Evolutionary conservation across 1,140 invertebrate genomes (phyloP).

Genomic region (Acromyrmex charruanus): DNA sequence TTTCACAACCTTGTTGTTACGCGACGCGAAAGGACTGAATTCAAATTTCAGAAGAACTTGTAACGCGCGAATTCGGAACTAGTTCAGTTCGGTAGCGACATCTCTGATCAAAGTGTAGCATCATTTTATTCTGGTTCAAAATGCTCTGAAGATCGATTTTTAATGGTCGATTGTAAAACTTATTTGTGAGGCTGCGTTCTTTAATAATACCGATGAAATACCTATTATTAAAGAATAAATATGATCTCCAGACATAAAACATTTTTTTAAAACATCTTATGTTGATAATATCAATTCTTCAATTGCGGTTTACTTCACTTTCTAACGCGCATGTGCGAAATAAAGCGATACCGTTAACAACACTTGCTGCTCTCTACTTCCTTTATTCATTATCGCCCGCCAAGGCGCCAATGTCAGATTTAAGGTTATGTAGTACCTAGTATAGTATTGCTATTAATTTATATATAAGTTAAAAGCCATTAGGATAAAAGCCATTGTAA

Average conservation of each 20-base stretch:
- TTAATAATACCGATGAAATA: too few species aligned
- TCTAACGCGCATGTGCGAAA: not conserved
- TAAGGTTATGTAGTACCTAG: slow-evolving; percentile 35
- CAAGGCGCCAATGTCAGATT: slow-evolving; percentile 22
- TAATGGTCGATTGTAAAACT: not conserved
- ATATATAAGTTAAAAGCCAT: not conserved
- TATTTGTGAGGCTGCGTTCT: too few species aligned
- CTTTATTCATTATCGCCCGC: slow-evolving; percentile 4
- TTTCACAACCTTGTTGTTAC: not conserved
- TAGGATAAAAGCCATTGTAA: not conserved
- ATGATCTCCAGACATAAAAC: too few species aligned
- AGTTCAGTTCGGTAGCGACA: not conserved
- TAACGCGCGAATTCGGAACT: too few species aligned
- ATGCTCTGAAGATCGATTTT: not conserved
- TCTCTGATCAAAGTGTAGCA: not conserved
- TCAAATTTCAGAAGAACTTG: not conserved
- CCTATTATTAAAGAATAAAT: too few species aligned
- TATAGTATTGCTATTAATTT: not conserved
- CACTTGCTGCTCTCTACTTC: too few species aligned
- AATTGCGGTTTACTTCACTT: too few species aligned
- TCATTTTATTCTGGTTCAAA: not conserved
- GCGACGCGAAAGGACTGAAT: slow-evolving; percentile 24
- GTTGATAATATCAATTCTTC: too few species aligned
- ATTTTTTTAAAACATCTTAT: too few species aligned
- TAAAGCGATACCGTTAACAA: too few species aligned